Evolutionary conservation across 2,797 vertebrate species (phyloP).

Genomic region (Myiotriccus ornatus): DNA sequence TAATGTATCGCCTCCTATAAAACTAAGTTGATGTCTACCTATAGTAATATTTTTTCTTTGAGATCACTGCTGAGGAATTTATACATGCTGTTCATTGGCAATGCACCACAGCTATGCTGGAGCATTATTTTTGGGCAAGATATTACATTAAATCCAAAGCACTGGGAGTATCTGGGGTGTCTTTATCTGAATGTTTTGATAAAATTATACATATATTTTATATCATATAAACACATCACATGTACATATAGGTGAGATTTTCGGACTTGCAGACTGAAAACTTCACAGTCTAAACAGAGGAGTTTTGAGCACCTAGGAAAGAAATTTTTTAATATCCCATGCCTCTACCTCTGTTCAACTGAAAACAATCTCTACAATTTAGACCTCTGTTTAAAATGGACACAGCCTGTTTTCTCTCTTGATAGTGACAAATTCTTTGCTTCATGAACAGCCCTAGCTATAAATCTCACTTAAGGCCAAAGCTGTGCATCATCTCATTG

Average conservation of each 20-base stretch:
- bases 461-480: conserved; percentile 45
- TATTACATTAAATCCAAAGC: not conserved
- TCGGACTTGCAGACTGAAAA: not conserved
- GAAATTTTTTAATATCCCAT: not conserved
- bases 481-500: not conserved
- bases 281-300: not conserved
- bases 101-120: not conserved
- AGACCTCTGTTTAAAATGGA: conserved; percentile 2
- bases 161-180: not conserved
- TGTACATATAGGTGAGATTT: not conserved
- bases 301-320: not conserved
- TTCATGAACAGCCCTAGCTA: not conserved
- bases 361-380: conserved; percentile 31
- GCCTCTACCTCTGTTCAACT: not conserved
- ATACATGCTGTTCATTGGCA: not conserved
- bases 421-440: conserved; percentile 49
- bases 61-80: not conserved
- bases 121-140: not conserved
- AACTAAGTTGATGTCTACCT: not conserved
- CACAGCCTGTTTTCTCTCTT: conserved; percentile 29
- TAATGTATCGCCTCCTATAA: not conserved
- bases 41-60: not conserved
- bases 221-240: not conserved
- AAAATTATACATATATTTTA: not conserved
- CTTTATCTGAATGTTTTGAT: not conserved